Evolutionary conservation across 2,797 vertebrate genomes (phyloP).

Genomic region (Lepilemur septentrionalis): DNA sequence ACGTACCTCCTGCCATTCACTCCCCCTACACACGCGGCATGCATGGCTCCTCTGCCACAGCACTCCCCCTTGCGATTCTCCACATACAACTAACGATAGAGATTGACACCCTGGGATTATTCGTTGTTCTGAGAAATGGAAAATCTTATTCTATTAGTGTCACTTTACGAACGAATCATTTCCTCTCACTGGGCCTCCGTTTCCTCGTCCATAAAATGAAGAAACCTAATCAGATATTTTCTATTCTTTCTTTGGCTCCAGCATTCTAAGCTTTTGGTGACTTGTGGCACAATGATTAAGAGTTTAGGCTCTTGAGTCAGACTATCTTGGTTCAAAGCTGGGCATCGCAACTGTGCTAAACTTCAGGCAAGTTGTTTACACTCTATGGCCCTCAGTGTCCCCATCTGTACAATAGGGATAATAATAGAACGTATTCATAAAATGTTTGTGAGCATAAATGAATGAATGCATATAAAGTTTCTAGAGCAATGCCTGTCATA

Average conservation of each 20-base stretch:
- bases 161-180: background rate
- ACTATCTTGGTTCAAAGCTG: background rate
- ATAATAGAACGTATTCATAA: background rate
- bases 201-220: background rate
- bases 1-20: background rate
- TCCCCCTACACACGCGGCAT: fast-evolving
- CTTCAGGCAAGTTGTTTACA: background rate
- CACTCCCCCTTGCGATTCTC: background rate
- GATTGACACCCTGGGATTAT: background rate
- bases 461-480: background rate
- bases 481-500: no score
- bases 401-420: background rate
- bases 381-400: background rate
- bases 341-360: background rate
- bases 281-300: background rate
- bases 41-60: background rate
- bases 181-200: background rate
- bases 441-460: background rate
- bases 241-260: background rate
- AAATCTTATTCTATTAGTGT: background rate
- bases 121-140: background rate
- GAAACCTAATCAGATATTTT: background rate
- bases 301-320: background rate
- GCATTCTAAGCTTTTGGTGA: background rate
- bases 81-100: fast-evolving